Conservation (phyloP, 2,797 vertebrate species). For the Hydrophis major region DNA sequence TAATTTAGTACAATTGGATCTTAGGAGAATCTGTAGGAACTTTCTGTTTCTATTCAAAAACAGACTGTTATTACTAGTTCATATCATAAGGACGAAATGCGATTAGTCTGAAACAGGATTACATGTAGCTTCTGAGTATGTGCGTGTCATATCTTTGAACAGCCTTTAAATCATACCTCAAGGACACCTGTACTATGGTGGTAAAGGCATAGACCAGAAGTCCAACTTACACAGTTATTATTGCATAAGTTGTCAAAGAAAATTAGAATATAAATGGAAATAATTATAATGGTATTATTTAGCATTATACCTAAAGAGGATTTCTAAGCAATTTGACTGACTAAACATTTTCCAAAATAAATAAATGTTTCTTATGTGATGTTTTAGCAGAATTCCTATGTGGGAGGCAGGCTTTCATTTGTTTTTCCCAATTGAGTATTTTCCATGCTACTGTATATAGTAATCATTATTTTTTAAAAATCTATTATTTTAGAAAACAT, state of each 20-base stretch:
- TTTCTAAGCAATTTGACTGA: neutral
- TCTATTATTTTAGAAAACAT: conserved; percentile 18
- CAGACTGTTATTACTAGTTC: neutral
- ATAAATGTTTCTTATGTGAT: neutral
- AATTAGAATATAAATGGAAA: neutral
- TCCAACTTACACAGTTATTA: neutral
- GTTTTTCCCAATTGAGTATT: neutral
- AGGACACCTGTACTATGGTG: neutral
- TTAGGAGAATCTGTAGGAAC: neutral
- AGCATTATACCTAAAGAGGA: neutral
- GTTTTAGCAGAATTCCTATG: neutral
- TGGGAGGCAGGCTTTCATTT: neutral
- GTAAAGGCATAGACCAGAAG: neutral
- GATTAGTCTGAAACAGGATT: neutral
- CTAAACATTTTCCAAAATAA: neutral
- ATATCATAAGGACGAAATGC: neutral
- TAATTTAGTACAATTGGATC: neutral
- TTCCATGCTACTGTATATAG: neutral
- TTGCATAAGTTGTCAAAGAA: neutral
- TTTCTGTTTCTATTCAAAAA: neutral
- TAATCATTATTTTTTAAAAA: rapidly evolving
- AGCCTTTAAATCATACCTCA: neutral
- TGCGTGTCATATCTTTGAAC: neutral
- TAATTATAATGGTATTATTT: neutral
- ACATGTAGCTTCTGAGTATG: neutral